phyloP scores from a whole-genome alignment of 2,113 vertebrate genomes.

The Eurypyga helias region DNA sequence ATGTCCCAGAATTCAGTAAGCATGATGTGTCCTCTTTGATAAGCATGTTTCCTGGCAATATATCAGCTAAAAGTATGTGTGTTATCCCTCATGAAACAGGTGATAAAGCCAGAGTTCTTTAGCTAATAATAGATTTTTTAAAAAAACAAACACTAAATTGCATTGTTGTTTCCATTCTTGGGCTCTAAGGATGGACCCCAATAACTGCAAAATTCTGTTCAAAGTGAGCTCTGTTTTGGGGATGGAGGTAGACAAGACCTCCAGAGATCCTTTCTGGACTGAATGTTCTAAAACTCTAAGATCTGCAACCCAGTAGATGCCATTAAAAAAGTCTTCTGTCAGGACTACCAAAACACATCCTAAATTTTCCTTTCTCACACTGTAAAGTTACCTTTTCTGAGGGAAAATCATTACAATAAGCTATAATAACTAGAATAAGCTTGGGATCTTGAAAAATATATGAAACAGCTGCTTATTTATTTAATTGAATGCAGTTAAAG shows the following conservation, averaged over 20 bases:
- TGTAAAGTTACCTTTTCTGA: background rate
- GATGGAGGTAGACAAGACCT: background rate
- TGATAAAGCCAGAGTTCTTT: background rate
- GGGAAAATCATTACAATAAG: background rate
- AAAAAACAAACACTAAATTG: background rate
- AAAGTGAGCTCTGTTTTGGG: background rate
- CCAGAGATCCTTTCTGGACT: background rate
- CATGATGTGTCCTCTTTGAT: background rate
- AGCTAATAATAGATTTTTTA: background rate
- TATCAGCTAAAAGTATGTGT: background rate
- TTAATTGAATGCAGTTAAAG: background rate
- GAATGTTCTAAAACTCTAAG: background rate
- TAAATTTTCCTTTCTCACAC: background rate
- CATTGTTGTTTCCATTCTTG: background rate
- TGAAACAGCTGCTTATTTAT: background rate
- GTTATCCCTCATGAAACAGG: background rate
- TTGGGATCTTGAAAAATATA: background rate
- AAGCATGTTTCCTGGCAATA: background rate
- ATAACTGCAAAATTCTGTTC: background rate
- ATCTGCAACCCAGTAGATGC: background rate
- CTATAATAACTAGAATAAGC: background rate
- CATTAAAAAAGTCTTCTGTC: background rate
- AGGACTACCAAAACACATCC: background rate
- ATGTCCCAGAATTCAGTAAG: background rate
- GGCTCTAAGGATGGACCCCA: background rate